Evolutionary conservation across 2,113 vertebrate species (phyloP).

Genomic region (Lonchura striata): DNA sequence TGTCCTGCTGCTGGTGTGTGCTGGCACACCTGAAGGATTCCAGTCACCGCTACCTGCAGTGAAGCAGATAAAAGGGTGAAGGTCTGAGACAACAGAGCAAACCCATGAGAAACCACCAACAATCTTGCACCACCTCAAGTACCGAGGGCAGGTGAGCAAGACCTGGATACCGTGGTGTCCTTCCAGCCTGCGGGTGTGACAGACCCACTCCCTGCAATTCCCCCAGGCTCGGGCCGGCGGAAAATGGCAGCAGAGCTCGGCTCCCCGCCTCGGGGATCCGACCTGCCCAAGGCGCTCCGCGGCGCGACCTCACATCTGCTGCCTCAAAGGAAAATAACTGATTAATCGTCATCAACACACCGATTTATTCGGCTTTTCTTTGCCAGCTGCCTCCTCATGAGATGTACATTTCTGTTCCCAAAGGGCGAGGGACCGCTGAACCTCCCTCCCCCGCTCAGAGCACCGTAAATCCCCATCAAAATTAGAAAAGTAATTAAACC

Average conservation of each 20-base stretch:
- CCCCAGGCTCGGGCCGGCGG: accelerated
- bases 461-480: neutral
- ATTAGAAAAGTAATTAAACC: neutral
- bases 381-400: neutral
- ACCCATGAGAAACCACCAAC: neutral
- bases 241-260: neutral
- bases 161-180: accelerated
- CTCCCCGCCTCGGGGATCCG: accelerated
- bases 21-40: neutral
- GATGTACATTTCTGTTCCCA: neutral
- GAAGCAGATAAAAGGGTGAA: neutral
- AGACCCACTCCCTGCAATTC: accelerated
- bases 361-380: neutral
- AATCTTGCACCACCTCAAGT: neutral
- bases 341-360: neutral
- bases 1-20: neutral
- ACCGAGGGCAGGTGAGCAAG: neutral
- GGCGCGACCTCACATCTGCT: neutral
- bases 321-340: neutral
- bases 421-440: neutral
- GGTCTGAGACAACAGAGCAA: neutral
- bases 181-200: neutral
- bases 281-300: neutral
- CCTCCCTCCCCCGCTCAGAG: neutral
- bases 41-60: neutral